phyloP scores from a whole-genome alignment of 2,797 vertebrate genomes.

The Melopsittacus undulatus region DNA sequence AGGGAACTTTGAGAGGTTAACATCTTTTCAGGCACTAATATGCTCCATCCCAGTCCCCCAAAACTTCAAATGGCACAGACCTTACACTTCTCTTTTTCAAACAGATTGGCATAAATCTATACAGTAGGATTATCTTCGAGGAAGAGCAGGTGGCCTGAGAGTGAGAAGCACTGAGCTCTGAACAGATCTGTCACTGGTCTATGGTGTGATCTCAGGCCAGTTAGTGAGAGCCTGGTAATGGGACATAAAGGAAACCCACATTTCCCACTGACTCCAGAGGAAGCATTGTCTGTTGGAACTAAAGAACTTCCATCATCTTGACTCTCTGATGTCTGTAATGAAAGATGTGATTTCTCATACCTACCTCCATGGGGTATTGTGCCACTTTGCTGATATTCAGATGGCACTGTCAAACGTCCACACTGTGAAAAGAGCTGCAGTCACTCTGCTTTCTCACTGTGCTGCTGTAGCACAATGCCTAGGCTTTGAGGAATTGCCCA shows the following conservation, averaged over 20 bases:
- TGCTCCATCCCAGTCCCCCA: neutral
- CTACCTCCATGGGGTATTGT: neutral
- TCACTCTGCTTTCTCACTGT: neutral
- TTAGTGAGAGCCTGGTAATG: neutral
- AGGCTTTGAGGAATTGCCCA: conserved; percentile 47
- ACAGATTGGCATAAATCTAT: neutral
- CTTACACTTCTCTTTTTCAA: neutral
- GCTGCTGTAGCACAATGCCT: conserved; percentile 1
- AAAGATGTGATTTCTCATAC: neutral
- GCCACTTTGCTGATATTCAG: neutral
- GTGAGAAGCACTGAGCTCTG: neutral
- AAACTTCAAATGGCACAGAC: neutral
- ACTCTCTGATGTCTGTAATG: neutral
- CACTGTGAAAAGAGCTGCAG: neutral
- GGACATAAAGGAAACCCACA: neutral
- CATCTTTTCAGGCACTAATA: neutral
- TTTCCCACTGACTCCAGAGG: neutral
- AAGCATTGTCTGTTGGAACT: neutral
- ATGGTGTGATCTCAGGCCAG: neutral
- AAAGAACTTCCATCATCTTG: neutral
- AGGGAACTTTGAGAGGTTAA: neutral
- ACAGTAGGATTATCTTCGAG: neutral
- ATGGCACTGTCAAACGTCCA: neutral
- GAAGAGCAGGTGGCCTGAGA: conserved; percentile 13
- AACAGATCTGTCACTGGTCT: neutral